phyloP scores from a whole-genome alignment of 2,797 vertebrate genomes.

The Gila robusta region DNA sequence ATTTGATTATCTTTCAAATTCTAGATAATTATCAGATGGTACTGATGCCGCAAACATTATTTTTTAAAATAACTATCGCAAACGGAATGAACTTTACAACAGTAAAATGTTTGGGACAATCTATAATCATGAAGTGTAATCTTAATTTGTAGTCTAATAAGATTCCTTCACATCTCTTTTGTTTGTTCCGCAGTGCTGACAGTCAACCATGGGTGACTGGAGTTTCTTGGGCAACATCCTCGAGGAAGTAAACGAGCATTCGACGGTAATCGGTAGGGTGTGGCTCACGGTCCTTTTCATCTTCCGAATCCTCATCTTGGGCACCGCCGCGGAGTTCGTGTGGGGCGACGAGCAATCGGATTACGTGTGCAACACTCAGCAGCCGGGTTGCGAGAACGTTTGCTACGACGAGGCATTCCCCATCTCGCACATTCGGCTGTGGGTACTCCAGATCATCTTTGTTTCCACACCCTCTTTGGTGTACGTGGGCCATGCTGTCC shows the following conservation, averaged over 20 bases:
- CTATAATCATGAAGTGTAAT: neutral
- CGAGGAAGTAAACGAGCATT: conserved; percentile 89
- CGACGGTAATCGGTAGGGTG: conserved; percentile 87
- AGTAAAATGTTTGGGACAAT: neutral
- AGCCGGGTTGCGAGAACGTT: conserved; percentile 97
- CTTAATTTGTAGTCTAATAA: neutral
- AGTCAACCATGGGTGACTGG: conserved; percentile 86
- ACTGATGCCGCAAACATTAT: neutral
- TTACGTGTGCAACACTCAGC: conserved; percentile 93
- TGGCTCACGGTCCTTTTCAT: conserved; percentile 90
- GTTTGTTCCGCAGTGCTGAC: conserved; percentile 53
- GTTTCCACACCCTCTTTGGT: conserved; percentile 88
- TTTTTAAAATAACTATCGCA: neutral
- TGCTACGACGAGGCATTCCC: conserved; percentile 95
- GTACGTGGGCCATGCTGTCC: conserved; percentile 87
- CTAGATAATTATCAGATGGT: neutral
- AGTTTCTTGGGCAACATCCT: conserved; percentile 90
- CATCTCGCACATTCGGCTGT: conserved; percentile 88
- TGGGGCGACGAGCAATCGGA: conserved; percentile 90
- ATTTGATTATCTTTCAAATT: neutral
- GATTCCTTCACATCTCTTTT: neutral
- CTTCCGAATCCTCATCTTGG: conserved; percentile 88
- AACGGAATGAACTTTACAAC: neutral
- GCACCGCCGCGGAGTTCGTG: conserved; percentile 85
- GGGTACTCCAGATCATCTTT: conserved; percentile 92